Evolutionary conservation across 2,888 invertebrate genomes (phyloP).

Genomic region (Mimachlamys varia): DNA sequence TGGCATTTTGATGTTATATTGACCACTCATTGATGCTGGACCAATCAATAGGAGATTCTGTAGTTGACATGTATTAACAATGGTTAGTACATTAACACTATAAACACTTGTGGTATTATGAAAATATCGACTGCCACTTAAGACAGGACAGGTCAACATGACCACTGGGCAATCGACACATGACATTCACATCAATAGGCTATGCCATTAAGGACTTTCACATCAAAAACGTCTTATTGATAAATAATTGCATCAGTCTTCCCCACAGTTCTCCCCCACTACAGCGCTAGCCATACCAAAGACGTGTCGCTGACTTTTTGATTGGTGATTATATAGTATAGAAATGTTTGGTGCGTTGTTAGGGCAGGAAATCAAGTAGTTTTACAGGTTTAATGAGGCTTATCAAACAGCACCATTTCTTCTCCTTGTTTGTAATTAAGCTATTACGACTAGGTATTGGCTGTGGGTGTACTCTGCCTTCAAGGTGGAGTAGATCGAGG

Average conservation of each 20-base stretch:
- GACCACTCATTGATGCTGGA: no score
- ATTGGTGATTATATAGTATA: background rate
- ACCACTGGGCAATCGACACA: background rate
- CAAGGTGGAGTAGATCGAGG: no score
- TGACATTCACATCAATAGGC: background rate
- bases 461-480: no score
- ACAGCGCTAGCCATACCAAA: background rate
- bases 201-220: background rate
- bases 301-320: background rate
- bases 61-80: no score
- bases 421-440: no score
- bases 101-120: background rate
- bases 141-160: background rate
- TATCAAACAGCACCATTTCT: no score
- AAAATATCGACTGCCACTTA: background rate
- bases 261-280: background rate
- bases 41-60: no score
- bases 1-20: no score
- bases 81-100: no score
- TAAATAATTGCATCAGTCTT: background rate
- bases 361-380: background rate
- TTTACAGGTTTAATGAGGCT: background rate
- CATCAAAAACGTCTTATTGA: background rate
- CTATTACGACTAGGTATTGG: no score
- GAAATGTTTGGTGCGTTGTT: background rate